Base-by-base conservation (phyloP, 2,888 invertebrate species). In the Patella ulyssiponensis region DNA sequence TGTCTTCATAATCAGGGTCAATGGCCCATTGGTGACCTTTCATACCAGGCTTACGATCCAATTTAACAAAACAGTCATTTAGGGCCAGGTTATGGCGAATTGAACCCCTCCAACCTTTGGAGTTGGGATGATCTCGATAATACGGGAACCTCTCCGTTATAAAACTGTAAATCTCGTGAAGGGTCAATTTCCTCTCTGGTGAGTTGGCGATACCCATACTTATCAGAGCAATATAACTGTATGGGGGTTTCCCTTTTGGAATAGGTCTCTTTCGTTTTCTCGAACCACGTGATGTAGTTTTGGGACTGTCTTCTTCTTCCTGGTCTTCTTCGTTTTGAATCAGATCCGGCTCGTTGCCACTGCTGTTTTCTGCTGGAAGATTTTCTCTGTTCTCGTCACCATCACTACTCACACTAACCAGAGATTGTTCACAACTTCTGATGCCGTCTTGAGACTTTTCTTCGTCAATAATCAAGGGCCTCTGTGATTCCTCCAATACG, bases 71-170 rank as follows among this genome's bases (percentile, higher is more conserved):
- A 79, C 89, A 89, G 77, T 89, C 89, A 79, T 89, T 89, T 64
- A 89, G 84, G 9, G 89, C 88, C 69, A 89, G 83, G 82, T 88
- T 88, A 83, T 89, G 89, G 56, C 89, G 84, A 64, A 89, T 88
- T 69, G 88, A 88, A 33, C 88, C 87, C 72, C 86, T 87, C 89
- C 89, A 89, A 56, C 87, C 87, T 76, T 87, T 88, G 52, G 80
- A 80, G 77, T 87, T 87, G 56, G 79, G 75, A 74, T 86, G 86
- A 58, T 86, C 80, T 54, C 81, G 79, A 79, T 86, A 89, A 82
- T 82, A 89, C 0, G 88, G 87, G 80, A 88, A 89, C 15, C 85
- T 79, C 15, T 84, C 85, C 71, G 82, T 84, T 69, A 88, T 88
- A 77, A 87, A 89, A 56, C 83, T 84, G 82, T 87, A 88, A 78